Evolutionary conservation across 2,888 invertebrate genomes (phyloP).

Genomic region (Selenia dentaria): DNA sequence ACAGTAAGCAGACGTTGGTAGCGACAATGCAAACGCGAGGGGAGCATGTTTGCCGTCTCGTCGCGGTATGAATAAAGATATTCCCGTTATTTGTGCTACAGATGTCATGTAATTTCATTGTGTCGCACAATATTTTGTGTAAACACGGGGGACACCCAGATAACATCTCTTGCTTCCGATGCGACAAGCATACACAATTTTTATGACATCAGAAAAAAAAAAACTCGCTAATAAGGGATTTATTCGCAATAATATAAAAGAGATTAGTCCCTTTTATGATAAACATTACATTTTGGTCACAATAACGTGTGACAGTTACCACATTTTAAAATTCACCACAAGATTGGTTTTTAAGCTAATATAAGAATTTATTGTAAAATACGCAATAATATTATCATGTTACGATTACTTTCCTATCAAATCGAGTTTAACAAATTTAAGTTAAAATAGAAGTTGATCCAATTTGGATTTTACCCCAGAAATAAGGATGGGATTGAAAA

Average conservation of each 20-base stretch:
- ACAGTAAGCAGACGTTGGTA: slow-evolving; percentile 73
- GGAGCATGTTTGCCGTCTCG: slow-evolving; percentile 67
- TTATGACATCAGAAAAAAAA: slow-evolving; percentile 66
- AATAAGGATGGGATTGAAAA: slow-evolving; percentile 28
- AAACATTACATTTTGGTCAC: slow-evolving; percentile 51
- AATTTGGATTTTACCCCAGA: slow-evolving; percentile 15
- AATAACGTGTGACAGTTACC: slow-evolving; percentile 31
- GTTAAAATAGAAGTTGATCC: too few species aligned
- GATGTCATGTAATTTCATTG: slow-evolving; percentile 85
- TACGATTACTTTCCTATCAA: too few species aligned
- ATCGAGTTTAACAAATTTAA: too few species aligned
- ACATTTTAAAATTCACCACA: too few species aligned
- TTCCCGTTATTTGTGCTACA: slow-evolving; percentile 83
- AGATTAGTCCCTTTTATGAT: slow-evolving; percentile 65
- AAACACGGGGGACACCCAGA: slow-evolving; percentile 79
- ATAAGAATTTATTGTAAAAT: too few species aligned
- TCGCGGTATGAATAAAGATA: slow-evolving; percentile 83
- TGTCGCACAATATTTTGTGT: slow-evolving; percentile 82
- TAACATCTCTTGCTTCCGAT: slow-evolving; percentile 76
- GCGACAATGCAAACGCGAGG: slow-evolving; percentile 70
- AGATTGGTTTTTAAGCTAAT: too few species aligned
- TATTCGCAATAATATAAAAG: slow-evolving; percentile 68
- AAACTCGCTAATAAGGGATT: slow-evolving; percentile 69
- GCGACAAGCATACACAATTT: slow-evolving; percentile 61
- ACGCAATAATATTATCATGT: too few species aligned